Evolutionary conservation across 2,797 vertebrate genomes (phyloP).

Genomic region (Cossypha heuglini): DNA sequence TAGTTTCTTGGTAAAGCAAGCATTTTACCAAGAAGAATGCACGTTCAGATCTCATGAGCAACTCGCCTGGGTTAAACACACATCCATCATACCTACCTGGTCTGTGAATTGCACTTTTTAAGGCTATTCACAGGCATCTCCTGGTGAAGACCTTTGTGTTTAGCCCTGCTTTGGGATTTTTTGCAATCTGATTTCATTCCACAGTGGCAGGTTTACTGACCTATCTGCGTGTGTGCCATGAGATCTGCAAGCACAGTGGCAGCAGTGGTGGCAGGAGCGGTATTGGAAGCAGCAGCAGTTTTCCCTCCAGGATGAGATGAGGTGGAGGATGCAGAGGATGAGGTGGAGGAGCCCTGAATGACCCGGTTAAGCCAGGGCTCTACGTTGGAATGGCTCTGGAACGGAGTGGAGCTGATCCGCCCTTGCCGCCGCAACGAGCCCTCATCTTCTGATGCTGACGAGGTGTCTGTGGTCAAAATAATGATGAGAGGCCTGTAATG

Average conservation of each 20-base stretch:
- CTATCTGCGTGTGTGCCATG: conserved; percentile 89
- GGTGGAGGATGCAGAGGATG: conserved; percentile 96
- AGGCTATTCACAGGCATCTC: neutral
- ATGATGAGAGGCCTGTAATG: conserved; percentile 70
- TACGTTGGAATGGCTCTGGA: conserved; percentile 86
- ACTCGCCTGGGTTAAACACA: neutral
- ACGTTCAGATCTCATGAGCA: neutral
- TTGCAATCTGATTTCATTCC: neutral
- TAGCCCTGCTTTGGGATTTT: neutral
- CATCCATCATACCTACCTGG: conserved; percentile 11
- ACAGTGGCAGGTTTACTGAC: conserved; percentile 80
- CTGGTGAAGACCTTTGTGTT: neutral
- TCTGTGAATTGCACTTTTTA: neutral
- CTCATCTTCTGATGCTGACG: conserved; percentile 97
- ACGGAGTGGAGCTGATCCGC: conserved; percentile 86
- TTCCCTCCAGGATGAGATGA: conserved; percentile 95
- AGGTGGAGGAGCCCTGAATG: conserved; percentile 96
- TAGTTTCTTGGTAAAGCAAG: conserved; percentile 4
- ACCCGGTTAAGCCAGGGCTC: conserved; percentile 95
- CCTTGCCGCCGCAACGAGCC: conserved; percentile 90
- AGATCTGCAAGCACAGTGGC: conserved; percentile 86
- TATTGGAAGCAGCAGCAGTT: conserved; percentile 75
- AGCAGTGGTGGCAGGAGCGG: conserved; percentile 71
- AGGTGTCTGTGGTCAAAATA: conserved; percentile 91
- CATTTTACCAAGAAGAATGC: conserved; percentile 20